Conservation (phyloP, 1,140 invertebrate species). For the Matsumurasca onukii region DNA sequence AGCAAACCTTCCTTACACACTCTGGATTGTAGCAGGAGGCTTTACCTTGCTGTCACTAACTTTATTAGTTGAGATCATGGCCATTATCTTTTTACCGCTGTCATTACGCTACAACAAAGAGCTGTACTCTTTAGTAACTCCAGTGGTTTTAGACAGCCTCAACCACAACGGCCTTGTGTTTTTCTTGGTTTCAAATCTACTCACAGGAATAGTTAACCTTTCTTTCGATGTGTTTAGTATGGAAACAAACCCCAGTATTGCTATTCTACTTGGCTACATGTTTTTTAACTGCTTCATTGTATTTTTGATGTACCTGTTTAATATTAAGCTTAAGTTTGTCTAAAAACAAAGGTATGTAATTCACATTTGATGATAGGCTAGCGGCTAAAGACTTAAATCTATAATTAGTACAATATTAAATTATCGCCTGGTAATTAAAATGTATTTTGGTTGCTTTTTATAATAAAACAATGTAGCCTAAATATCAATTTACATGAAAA, state of each 20-base stretch:
- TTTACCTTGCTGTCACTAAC: slow-evolving; percentile 27
- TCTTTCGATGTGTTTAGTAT: slow-evolving; percentile 60
- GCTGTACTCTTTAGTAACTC: slow-evolving; percentile 42
- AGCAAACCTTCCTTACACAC: slow-evolving; percentile 72
- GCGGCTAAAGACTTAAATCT: too few species aligned
- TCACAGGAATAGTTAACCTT: slow-evolving; percentile 77
- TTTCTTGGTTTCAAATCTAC: slow-evolving; percentile 74
- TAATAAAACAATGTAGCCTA: too few species aligned
- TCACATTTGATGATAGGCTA: too few species aligned
- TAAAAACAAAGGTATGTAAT: too few species aligned
- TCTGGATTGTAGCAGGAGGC: slow-evolving; percentile 67
- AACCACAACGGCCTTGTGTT: slow-evolving; percentile 76
- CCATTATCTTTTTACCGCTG: neutral
- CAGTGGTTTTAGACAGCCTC: slow-evolving; percentile 61
- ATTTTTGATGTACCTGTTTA: slow-evolving; percentile 5
- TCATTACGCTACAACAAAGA: slow-evolving; percentile 6
- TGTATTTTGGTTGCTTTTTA: too few species aligned
- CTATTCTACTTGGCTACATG: slow-evolving; percentile 60
- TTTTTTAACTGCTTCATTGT: slow-evolving; percentile 43
- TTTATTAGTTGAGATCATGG: slow-evolving; percentile 20
- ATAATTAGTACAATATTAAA: too few species aligned
- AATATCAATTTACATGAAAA: too few species aligned
- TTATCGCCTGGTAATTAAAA: too few species aligned
- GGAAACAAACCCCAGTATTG: slow-evolving; percentile 49
- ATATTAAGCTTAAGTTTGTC: neutral